Evolutionary conservation across 2,888 invertebrate genomes (phyloP), one percentile per base, ranked within the genome.

Genomic region (Quadroppia sp.): DNA sequence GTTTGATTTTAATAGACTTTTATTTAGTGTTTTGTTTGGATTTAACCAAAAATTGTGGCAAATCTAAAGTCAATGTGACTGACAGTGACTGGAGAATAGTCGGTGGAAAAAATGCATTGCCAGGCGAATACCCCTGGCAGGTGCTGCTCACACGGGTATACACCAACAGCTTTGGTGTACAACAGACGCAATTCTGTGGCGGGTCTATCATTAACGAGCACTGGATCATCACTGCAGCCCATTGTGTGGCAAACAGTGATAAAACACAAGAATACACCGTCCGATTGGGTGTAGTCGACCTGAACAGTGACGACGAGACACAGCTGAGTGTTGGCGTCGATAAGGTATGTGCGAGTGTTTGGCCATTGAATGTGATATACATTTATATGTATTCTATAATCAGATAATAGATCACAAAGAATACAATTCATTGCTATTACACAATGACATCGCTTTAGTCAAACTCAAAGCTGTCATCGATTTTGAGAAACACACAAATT

Each of bases 381-480:
- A n/a, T n/a, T n/a, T n/a, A n/a, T n/a, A n/a, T n/a, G n/a, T n/a
- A n/a, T n/a, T n/a, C n/a, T n/a, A n/a, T n/a, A n/a, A n/a, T n/a
- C n/a, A n/a, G n/a, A n/a, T n/a, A n/a, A n/a, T n/a, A n/a, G n/a
- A n/a, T n/a, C n/a, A n/a, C n/a, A n/a, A n/a, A n/a, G n/a, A n/a
- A n/a, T n/a, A n/a, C n/a, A n/a, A n/a, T n/a, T n/a, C n/a, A n/a
- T n/a, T n/a, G n/a, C n/a, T n/a, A n/a, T n/a, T 36, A 4, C 36
- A 50, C 50, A 50, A 82, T 76, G 83, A 83, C 78, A 81, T 83
- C 53, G 83, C 82, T 20, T 79, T 83, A 25, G 77, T 83, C 7
- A 50, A 71, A 17, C 48, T 71, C 2, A 56, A 20, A 9, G 11
- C 4, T 11, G 56, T 11, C 9, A 20, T 71, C 9, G 53, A 50